Percentiles rank a stretch among this genome's conserved stretches.
phyloP scores from a whole-genome alignment of 2,113 vertebrate genomes.

The Candoia aspera region DNA sequence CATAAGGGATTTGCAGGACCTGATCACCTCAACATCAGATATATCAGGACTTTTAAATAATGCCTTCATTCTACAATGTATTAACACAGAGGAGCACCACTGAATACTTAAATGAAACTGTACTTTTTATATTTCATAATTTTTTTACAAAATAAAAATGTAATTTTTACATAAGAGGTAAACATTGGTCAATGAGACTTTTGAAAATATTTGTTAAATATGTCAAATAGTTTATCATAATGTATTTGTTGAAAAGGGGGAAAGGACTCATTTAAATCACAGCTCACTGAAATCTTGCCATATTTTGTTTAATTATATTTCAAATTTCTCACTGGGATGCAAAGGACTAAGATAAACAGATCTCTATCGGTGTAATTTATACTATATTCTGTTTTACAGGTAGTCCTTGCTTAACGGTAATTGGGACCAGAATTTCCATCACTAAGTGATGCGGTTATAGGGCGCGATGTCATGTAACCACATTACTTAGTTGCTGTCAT shows the following conservation, averaged over 20 bases:
- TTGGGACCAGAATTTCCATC: too few relatives aligned
- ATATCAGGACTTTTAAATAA: slow-evolving; percentile 42
- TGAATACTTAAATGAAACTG: background rate
- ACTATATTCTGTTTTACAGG: too few relatives aligned
- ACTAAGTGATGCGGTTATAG: too few relatives aligned
- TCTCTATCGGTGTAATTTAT: background rate
- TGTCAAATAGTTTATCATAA: background rate
- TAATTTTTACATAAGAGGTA: background rate
- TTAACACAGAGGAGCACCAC: background rate
- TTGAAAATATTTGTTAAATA: background rate
- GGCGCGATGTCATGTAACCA: too few relatives aligned
- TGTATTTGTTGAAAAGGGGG: background rate
- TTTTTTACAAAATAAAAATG: background rate
- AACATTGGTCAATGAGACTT: background rate
- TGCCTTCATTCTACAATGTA: slow-evolving; percentile 24
- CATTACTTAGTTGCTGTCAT: too few relatives aligned
- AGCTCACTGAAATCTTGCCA: background rate
- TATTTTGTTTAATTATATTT: background rate
- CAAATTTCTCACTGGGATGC: background rate
- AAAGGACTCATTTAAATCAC: background rate
- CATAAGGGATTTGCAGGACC: slow-evolving; percentile 28
- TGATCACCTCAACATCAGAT: slow-evolving; percentile 44
- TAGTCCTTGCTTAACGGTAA: too few relatives aligned
- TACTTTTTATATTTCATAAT: background rate
- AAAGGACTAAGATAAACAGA: accelerated